phyloP scores from a whole-genome alignment of 2,113 vertebrate genomes.

The Cyphomyrus plagiostoma region DNA sequence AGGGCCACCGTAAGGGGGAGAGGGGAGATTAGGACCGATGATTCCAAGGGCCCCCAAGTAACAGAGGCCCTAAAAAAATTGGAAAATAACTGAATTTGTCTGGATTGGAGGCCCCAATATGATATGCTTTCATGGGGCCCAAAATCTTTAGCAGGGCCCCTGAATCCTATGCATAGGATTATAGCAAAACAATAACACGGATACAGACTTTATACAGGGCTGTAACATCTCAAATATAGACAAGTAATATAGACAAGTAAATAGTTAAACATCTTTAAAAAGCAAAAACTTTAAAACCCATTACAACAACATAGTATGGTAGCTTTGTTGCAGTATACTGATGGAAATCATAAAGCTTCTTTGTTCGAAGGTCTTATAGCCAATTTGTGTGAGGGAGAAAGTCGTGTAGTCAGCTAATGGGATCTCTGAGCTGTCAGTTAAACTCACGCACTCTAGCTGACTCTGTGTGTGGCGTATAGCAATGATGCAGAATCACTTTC shows the following conservation, averaged over 20 bases:
- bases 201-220: not conserved
- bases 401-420: not conserved
- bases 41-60: too few relatives aligned
- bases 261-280: not conserved
- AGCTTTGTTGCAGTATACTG: not conserved
- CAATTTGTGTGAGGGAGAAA: not conserved
- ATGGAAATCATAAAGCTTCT: not conserved
- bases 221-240: not conserved
- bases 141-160: too few relatives aligned
- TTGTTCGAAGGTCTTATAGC: not conserved
- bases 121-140: too few relatives aligned
- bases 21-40: too few relatives aligned
- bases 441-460: not conserved
- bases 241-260: not conserved
- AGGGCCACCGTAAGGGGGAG: too few relatives aligned
- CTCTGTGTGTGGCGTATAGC: not conserved
- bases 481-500: not conserved
- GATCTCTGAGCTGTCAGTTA: not conserved
- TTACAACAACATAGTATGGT: not conserved
- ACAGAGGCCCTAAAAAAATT: too few relatives aligned
- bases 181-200: not conserved
- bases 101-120: too few relatives aligned
- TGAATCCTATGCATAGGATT: not conserved
- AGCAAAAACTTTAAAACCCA: not conserved
- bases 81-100: too few relatives aligned